Evolutionary conservation across 2,113 vertebrate species (phyloP).

Genomic region (Pteronura brasiliensis): DNA sequence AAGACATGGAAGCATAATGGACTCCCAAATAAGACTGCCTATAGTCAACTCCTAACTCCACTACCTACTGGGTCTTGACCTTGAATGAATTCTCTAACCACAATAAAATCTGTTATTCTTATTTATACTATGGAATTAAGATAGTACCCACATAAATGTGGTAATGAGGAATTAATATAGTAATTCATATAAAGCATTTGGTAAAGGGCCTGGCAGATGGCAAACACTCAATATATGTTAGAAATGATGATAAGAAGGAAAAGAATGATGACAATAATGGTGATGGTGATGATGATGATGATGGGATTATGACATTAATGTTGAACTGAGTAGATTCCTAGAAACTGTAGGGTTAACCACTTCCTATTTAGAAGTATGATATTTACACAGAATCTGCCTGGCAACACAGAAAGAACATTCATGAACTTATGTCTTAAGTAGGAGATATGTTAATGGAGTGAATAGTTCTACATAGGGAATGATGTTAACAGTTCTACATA

Average conservation of each 20-base stretch:
- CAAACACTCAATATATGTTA: not conserved
- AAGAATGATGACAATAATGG: not conserved
- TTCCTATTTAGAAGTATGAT: not conserved
- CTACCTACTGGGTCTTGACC: not conserved
- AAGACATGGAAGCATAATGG: not conserved
- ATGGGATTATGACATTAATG: not conserved
- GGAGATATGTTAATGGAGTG: not conserved
- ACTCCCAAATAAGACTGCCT: not conserved
- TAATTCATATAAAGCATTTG: not conserved
- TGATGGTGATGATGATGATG: not conserved
- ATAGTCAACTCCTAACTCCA: not conserved
- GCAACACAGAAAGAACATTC: not conserved
- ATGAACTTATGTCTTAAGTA: not conserved
- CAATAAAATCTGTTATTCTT: not conserved
- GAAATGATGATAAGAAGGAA: not conserved
- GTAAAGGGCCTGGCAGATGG: not conserved
- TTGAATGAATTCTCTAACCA: not conserved
- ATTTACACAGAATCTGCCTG: not conserved
- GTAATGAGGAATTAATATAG: not conserved
- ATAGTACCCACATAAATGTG: not conserved
- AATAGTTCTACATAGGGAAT: not conserved
- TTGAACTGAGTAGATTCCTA: not conserved
- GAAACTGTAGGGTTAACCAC: not conserved
- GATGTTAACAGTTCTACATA: not conserved
- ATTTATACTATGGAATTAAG: not conserved